Evolutionary conservation across 2,888 invertebrate genomes (phyloP), one percentile per base, ranked within the genome.

Genomic region (Hypolimnas misippus): DNA sequence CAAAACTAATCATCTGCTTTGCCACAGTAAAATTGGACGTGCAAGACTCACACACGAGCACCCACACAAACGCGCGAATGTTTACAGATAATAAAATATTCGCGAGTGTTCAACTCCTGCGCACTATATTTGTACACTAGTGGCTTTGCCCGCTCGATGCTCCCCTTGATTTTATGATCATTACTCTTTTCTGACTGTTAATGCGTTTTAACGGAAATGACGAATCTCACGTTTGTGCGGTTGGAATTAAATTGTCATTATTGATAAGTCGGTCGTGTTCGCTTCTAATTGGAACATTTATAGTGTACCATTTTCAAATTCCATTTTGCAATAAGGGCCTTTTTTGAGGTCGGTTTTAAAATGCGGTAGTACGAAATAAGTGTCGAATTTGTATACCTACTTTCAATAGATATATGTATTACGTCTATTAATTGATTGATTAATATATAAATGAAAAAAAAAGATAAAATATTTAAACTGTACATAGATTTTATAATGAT

Each of bases 11-110:
- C 55, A 6, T 12, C 40, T 14, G 44, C 46, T 65, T 55, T 64
- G 62, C 53, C 63, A 64, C 59, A 66, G 70, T 73, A 69, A 70
- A 69, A 71, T 69, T 67, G 73, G 66, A 66, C 67, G 68, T 67
- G 69, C 68, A 68, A 67, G 68, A 69, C 68, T 53, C 69, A 38
- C 31, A 52, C 25, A 51, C 51, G 31, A 6, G 58, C 73, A 75
- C 66, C 62, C 75, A 63, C 75, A 76, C 79, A 79, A 69, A 58
- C 70, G 62, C 70, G 68, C 31, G 61, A 71, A 63, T 83, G 84
- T 86, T 84, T 86, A 83, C 82, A 86, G 87, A n/a, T n/a, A n/a
- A 87, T 86, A 83, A 85, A 83, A 86, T 84, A 86, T 84, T 83
- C 79, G 82, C 87, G 87, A 84, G 83, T 85, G 78, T 87, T 87